These are phyloP conservation scores for Euspilapteryx auroguttella DNA, from an alignment of 2,888 invertebrate genomes.

Conservation along the genomic window DNA sequence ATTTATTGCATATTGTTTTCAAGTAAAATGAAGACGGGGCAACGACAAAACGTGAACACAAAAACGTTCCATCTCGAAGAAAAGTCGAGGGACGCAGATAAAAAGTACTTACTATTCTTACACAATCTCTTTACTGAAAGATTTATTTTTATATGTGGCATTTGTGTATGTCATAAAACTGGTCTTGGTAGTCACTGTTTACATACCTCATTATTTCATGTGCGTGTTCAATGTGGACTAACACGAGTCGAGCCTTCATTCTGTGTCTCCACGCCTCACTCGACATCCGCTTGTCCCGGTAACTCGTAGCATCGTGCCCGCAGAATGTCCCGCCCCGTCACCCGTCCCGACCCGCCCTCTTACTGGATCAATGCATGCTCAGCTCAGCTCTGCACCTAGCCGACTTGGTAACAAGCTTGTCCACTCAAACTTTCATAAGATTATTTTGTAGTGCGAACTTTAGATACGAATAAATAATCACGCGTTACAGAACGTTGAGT, in stretches of 20 bases:
- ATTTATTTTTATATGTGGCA: slow-evolving; percentile 23
- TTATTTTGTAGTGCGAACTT: too few relatives aligned
- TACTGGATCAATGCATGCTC: too few relatives aligned
- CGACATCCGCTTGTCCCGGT: slow-evolving; percentile 45
- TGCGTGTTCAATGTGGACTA: slow-evolving; percentile 46
- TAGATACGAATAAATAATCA: too few relatives aligned
- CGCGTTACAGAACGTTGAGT: too few relatives aligned
- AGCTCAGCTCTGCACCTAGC: slow-evolving; percentile 37
- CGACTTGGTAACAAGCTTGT: too few relatives aligned
- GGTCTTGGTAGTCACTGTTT: slow-evolving; percentile 50
- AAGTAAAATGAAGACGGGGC: slow-evolving; percentile 48
- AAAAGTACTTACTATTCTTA: slow-evolving; percentile 30
- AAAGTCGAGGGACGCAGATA: slow-evolving; percentile 24
- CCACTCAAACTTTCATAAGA: slow-evolving; percentile 9
- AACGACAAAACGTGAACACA: slow-evolving; percentile 37
- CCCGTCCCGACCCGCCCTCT: slow-evolving; percentile 30
- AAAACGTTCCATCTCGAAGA: slow-evolving; percentile 22
- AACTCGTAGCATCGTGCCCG: slow-evolving; percentile 43
- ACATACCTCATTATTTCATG: slow-evolving; percentile 32
- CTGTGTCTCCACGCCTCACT: slow-evolving; percentile 26
- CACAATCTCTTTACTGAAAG: slow-evolving; percentile 18
- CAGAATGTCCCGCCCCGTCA: slow-evolving; percentile 18
- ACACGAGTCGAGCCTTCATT: slow-evolving; percentile 22
- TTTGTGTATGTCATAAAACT: slow-evolving; percentile 27
- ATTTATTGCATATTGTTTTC: slow-evolving; percentile 27